phyloP scores from a whole-genome alignment of 1,140 invertebrate species.

The Dendroctonus valens region DNA sequence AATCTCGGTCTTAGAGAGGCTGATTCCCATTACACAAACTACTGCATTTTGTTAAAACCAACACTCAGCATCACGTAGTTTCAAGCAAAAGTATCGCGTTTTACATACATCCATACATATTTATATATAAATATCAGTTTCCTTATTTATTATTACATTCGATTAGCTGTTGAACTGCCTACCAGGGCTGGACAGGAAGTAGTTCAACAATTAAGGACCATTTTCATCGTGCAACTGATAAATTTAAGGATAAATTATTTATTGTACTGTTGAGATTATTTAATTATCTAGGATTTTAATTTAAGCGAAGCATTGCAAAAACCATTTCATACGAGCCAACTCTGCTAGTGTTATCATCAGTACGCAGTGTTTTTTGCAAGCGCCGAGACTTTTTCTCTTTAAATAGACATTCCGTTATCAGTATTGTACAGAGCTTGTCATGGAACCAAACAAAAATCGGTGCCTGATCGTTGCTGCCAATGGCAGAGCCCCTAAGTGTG shows the following conservation, averaged over 20 bases:
- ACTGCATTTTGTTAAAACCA: background rate
- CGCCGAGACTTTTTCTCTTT: background rate
- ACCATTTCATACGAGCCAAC: too few relatives aligned
- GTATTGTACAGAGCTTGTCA: slow-evolving; percentile 40
- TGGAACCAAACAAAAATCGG: slow-evolving; percentile 17
- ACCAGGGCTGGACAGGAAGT: slow-evolving; percentile 31
- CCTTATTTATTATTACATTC: slow-evolving; percentile 25
- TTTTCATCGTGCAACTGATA: slow-evolving; percentile 34
- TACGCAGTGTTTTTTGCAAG: too few relatives aligned
- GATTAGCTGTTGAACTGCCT: slow-evolving; percentile 29
- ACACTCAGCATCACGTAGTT: background rate
- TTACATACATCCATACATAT: slow-evolving; percentile 1
- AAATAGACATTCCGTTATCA: slow-evolving; percentile 43
- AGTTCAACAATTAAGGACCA: slow-evolving; percentile 27
- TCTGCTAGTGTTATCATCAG: too few relatives aligned
- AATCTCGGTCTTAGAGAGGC: background rate
- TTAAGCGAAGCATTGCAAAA: slow-evolving; percentile 8
- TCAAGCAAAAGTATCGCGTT: background rate
- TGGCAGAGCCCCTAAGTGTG: too few relatives aligned
- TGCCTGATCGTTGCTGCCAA: slow-evolving; percentile 11
- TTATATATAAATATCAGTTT: slow-evolving; percentile 5
- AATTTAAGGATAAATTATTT: slow-evolving; percentile 32
- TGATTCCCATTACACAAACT: background rate
- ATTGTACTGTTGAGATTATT: slow-evolving; percentile 36
- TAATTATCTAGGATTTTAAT: slow-evolving; percentile 14